Conservation (phyloP, 2,113 vertebrate genomes). For the Chaetura pelagica region DNA sequence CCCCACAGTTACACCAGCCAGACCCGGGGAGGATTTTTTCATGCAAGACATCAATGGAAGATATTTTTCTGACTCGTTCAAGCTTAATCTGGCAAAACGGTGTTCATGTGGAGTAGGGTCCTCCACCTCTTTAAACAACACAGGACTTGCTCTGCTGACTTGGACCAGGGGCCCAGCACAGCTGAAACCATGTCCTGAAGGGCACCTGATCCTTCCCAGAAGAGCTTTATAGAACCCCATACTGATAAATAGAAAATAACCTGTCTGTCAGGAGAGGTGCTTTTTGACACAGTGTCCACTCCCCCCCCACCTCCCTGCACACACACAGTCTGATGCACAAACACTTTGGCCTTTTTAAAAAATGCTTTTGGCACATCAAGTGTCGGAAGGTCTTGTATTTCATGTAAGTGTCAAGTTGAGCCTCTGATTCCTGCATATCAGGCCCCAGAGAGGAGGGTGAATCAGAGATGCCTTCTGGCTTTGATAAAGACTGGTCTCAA, state of each 20-base stretch:
- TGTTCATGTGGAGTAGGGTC: not conserved
- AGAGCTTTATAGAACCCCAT: not conserved
- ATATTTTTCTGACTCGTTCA: not conserved
- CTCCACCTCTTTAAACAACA: not conserved
- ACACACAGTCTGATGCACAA: not conserved
- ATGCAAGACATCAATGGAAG: not conserved
- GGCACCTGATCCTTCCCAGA: not conserved
- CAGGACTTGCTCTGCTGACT: not conserved
- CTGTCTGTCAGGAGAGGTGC: not conserved
- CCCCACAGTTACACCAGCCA: not conserved
- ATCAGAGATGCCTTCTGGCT: not conserved
- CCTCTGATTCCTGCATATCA: not conserved
- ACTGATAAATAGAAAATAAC: not conserved
- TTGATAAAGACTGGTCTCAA: not conserved
- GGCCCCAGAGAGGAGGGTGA: not conserved
- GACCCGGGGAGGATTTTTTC: not conserved
- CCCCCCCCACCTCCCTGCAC: accelerated
- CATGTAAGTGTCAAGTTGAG: not conserved
- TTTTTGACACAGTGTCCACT: not conserved
- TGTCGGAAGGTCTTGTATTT: not conserved
- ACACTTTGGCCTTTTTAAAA: not conserved
- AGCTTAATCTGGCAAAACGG: not conserved
- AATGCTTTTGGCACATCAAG: not conserved
- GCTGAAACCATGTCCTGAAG: not conserved
- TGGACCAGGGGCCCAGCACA: not conserved